Evolutionary conservation across 2,888 invertebrate genomes (phyloP), one percentile per base, ranked within the genome.

Genomic region (Chirona hameri): DNA sequence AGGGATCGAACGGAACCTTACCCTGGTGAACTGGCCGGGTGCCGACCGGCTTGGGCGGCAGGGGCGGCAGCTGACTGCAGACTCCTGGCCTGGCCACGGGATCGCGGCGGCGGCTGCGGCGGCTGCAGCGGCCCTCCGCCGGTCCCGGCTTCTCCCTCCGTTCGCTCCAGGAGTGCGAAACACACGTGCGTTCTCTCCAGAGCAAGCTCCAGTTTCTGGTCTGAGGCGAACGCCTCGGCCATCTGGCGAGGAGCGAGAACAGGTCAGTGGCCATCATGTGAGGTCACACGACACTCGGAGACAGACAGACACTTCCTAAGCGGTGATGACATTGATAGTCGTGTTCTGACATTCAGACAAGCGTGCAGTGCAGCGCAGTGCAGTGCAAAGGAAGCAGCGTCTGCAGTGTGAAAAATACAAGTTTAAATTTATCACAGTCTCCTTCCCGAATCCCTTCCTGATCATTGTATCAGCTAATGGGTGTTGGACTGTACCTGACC

Each of bases 71-170:
- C 24, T 81, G 80, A 48, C 46, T 65, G 18, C 46, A 52, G 27
- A 48, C 39, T 24, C 39, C 39, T n/a, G 80, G 60, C 29, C 76
- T 72, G 79, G 52, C 79, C 48, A 81, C 79, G 60, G 69, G 81
- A n/a, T 31, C 83, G 76, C n/a, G 83, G 83, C 24, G 83, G 81
- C 81, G 82, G 82, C 15, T 65, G 83, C 24, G 83, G 81, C 55
- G 82, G 82, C 14, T 60, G 84, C 21, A 84, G 83, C n/a, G 84
- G 82, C 69, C 83, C 80, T 21, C 82, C 81, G 21, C 83, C 18
- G 65, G 79, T 76, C 72, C 83, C 31, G 82, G 69, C 48, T 60
- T 52, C 27, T 55, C 46, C 31, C 82, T 83, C 39, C 79, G 69
- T n/a, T 29, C 83, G 76, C 55, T 82, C 81, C n/a, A 81, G 60